Conservation (phyloP, 1,140 invertebrate species). For the Eciton burchellii region DNA sequence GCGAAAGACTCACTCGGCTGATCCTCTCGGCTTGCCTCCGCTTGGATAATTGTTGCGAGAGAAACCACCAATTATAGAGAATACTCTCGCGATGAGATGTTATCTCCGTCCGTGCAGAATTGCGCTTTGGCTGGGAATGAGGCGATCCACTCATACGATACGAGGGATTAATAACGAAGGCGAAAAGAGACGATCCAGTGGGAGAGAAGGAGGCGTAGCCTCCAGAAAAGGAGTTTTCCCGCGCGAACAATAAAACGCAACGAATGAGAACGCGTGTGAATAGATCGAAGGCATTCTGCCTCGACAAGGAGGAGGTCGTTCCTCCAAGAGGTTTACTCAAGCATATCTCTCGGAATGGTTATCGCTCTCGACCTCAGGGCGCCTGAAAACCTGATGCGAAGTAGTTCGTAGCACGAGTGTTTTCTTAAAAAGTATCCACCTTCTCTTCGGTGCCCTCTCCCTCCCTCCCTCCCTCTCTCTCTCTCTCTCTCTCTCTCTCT, state of each 20-base stretch:
- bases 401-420: constrained; percentile 52
- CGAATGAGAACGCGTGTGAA: constrained; percentile 4
- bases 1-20: neutral
- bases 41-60: neutral
- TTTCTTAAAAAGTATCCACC: constrained; percentile 69
- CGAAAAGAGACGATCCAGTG: neutral
- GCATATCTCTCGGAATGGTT: constrained; percentile 43
- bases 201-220: neutral
- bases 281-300: constrained; percentile 17
- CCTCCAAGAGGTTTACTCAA: constrained; percentile 53
- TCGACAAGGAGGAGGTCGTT: neutral
- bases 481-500: too few relatives aligned
- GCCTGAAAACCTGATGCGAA: constrained; percentile 53
- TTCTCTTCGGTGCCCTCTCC: constrained; percentile 45
- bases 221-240: neutral
- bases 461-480: too few relatives aligned
- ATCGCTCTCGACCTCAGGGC: constrained; percentile 38
- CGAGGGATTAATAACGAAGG: neutral
- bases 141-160: neutral
- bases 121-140: neutral
- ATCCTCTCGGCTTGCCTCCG: neutral
- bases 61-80: neutral
- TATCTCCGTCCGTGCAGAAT: neutral
- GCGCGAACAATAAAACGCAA: constrained; percentile 15
- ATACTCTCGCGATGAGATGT: neutral